Conservation (phyloP, 2,797 vertebrate genomes). For the Acrossocheilus fasciatus region DNA sequence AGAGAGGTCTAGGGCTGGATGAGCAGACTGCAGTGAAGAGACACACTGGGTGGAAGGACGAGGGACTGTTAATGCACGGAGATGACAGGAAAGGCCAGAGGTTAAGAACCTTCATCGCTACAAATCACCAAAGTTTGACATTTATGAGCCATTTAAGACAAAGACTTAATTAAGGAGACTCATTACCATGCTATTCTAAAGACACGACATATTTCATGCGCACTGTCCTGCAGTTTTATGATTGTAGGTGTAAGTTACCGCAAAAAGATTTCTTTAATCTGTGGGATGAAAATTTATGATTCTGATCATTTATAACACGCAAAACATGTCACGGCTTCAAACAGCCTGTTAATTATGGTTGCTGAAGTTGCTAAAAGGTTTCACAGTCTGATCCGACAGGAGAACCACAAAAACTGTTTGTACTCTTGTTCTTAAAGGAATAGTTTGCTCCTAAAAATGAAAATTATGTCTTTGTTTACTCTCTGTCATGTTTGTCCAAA, state of each 20-base stretch:
- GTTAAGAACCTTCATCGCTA: conserved; percentile 17
- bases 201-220: not conserved
- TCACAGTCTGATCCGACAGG: not conserved
- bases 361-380: not conserved
- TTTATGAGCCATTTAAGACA: conserved; percentile 52
- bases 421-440: not conserved
- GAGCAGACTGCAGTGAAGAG: not conserved
- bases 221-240: not conserved
- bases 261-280: not conserved
- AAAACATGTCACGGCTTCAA: too few relatives aligned
- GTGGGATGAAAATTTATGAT: not conserved
- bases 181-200: conserved; percentile 18
- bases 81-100: conserved; percentile 25
- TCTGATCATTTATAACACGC: too few relatives aligned
- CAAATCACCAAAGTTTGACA: conserved; percentile 50
- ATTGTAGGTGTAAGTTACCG: not conserved
- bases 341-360: not conserved
- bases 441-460: not conserved
- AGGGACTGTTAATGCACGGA: conserved; percentile 31
- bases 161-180: conserved; percentile 42
- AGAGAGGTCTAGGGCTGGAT: not conserved
- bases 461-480: not conserved
- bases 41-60: conserved; percentile 3
- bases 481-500: not conserved
- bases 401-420: not conserved